phyloP scores from a whole-genome alignment of 1,140 invertebrate species.

The Pygmarrhopalites habei region DNA sequence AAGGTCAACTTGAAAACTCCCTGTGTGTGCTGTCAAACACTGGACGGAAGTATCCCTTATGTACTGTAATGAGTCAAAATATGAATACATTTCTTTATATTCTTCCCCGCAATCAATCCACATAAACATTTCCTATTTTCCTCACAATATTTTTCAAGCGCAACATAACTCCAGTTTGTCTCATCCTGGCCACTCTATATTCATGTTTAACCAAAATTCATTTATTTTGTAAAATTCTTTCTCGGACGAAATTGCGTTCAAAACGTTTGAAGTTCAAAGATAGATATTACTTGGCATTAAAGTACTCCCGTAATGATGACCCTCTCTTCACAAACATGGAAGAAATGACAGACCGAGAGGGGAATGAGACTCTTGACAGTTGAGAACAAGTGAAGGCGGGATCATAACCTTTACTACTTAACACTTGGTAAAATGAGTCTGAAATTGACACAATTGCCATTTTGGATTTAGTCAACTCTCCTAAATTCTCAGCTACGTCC shows the following conservation, averaged over 20 bases:
- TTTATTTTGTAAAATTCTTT: no score
- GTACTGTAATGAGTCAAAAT: conserved; percentile 11
- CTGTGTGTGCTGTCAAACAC: conserved; percentile 6
- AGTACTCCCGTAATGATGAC: conserved; percentile 23
- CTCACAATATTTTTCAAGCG: no score
- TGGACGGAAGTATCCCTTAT: conserved; percentile 13
- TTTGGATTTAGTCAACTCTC: neutral
- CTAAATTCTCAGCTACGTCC: conserved; percentile 5
- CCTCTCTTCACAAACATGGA: conserved; percentile 24
- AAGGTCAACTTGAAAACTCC: neutral
- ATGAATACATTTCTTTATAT: no score
- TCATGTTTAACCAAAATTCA: no score
- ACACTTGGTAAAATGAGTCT: conserved; percentile 31
- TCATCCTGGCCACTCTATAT: conserved; percentile 26
- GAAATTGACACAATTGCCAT: conserved; percentile 20
- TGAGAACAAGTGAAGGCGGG: conserved; percentile 12
- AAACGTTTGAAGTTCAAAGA: neutral
- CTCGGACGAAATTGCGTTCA: neutral
- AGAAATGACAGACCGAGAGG: conserved; percentile 2
- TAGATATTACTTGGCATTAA: conserved; percentile 26
- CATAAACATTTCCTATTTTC: no score
- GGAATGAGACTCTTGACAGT: conserved; percentile 4
- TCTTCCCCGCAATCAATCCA: no score
- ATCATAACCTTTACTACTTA: neutral
- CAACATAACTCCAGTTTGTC: conserved; percentile 23